Evolutionary conservation across 2,113 vertebrate species (phyloP), one percentile per base, ranked within the genome.

Genomic region (Scomber japonicus): DNA sequence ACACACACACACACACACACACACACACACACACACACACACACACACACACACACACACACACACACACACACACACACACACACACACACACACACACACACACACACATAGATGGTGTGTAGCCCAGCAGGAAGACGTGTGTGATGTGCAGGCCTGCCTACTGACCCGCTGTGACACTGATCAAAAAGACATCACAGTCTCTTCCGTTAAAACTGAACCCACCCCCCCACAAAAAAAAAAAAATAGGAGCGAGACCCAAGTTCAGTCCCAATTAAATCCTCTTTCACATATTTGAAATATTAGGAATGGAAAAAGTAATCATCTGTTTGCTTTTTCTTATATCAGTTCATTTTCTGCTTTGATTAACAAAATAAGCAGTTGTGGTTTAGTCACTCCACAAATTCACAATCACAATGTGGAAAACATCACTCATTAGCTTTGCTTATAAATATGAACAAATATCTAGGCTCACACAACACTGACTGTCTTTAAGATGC

Each of bases 171-270:
- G 77, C 90, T 88, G 91, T 21, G 89, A 71, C 81, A 80, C 78
- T 89, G 83, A 91, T 93, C 87, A 30, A 91, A 89, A 93, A 82
- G 81, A 81, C 71, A 85, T 77, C 82, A 30, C 73, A 85, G 76
- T 70, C 12, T 16, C 77, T 73, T 87, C 83, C 83, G 67, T 75
- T 12, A 51, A 27, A 51, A 19, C 77, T 49, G 67, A 21, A 21
- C 21, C 21, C 21, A 21, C 21, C 21, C 21, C 21, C 21, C 21
- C 21, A 21, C 21, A 21, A 21, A 21, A 21, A 21, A 21, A 21
- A 21, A 27, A 73, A 76, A 85, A 79, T 68, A 73, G 53, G n/a
- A 84, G 64, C 51, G 65, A 50, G 63, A 74, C 40, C 3, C 13
- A 45, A 31, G 35, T 55, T 74, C 56, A 69, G 75, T 60, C 30